Evolutionary conservation across 2,797 vertebrate genomes (phyloP).

Genomic region (Lutjanus campechanus): DNA sequence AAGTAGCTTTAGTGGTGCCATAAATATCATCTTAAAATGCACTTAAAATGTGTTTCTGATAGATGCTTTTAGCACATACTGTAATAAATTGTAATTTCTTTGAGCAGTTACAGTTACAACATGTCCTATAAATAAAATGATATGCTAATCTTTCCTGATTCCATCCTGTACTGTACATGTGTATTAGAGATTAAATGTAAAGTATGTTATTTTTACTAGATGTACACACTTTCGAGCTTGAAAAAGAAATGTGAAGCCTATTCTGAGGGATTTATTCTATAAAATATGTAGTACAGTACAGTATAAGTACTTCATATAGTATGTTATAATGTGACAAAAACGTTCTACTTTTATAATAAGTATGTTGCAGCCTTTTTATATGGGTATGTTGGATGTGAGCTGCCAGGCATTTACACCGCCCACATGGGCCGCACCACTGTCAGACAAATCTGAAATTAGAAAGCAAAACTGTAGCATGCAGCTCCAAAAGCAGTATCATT

Average conservation of each 20-base stretch:
- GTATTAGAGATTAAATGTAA: neutral
- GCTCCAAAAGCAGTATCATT: constrained; percentile 48
- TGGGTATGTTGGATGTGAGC: constrained; percentile 46
- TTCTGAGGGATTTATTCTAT: constrained; percentile 15
- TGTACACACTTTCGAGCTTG: neutral
- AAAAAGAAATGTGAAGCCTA: constrained; percentile 11
- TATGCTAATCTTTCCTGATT: neutral
- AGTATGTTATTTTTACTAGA: neutral
- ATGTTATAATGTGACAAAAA: constrained; percentile 21
- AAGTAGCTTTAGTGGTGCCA: neutral
- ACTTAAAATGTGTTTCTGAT: neutral
- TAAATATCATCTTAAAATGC: neutral
- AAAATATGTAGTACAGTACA: too few species aligned
- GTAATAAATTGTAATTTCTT: neutral
- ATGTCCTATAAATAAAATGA: neutral
- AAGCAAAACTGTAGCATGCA: constrained; percentile 43
- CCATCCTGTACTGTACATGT: neutral
- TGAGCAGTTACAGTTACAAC: neutral
- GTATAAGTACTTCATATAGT: constrained; percentile 15
- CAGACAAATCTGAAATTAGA: constrained; percentile 69
- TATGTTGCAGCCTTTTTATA: constrained; percentile 43
- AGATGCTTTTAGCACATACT: neutral
- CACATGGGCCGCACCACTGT: constrained; percentile 65
- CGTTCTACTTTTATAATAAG: constrained; percentile 50
- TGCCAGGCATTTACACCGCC: constrained; percentile 70